Base-by-base conservation (phyloP, 2,797 vertebrate genomes). In the Adelosebastes latens region DNA sequence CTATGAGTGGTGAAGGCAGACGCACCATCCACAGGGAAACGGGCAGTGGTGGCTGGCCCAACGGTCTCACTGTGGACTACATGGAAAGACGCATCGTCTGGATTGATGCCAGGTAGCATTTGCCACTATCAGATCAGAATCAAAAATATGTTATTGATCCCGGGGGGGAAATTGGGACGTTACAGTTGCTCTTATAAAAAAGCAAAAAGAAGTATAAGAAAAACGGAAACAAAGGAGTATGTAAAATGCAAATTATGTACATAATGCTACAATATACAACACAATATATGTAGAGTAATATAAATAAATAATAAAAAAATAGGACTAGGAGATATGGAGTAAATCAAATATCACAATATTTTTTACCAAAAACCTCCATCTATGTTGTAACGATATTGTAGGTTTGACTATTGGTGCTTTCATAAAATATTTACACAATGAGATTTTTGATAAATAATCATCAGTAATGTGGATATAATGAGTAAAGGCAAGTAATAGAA, bases 21-120 rank as follows among this genome's bases (percentile, higher is more conserved):
- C 96, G 97, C 11, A 98, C 97, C 72, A 98, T 99, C 90, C 98
- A 99, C 91, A 96, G 95, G 84, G 98, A 99, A 91, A 99, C 97
- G 0, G 98, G 98, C 79, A 98, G 96, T 0, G 98, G 98, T 0
- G 98, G 98, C 11, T 99, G 98, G 98, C 98, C 98, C 80, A 99
- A 99, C 0, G 98, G 98, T 31, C 97, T 99, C 80, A 99, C 98
- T 0, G 98, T 99, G 0, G 98, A 99, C 92, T 99, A 99, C 92
- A 95, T 99, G 91, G 98, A 99, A 88, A 97, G 97, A 74, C 94
- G 98, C 16, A 99, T 99, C 79, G 97, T 99, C 75, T 99, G 98
- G 98, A 99, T 99, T 0, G 98, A 99, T 0, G 98, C 98, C 91
- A 98, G 98, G 98, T 99, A 90, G 20, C 36, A 8, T 84, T 85